phyloP scores from a whole-genome alignment of 1,140 invertebrate species.

The Lerema accius region DNA sequence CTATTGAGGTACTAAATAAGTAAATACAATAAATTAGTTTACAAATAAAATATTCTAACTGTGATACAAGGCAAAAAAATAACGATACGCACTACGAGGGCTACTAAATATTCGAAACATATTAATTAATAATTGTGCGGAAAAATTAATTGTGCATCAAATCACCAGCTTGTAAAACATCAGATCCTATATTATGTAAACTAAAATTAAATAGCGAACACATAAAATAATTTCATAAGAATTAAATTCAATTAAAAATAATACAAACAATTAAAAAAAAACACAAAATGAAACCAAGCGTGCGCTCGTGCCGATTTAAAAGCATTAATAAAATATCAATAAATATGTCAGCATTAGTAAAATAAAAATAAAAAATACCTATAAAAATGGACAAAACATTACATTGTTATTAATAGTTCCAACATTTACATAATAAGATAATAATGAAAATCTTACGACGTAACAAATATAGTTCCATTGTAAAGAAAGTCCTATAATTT shows the following conservation, averaged over 20 bases:
- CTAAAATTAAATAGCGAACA: conserved; percentile 19
- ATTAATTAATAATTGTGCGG: conserved; percentile 22
- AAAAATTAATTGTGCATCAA: conserved; percentile 29
- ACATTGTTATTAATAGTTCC: not conserved
- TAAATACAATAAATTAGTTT: conserved; percentile 11
- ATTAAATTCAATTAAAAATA: not conserved
- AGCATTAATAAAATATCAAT: conserved; percentile 7
- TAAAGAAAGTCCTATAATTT: not conserved
- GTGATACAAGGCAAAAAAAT: conserved; percentile 13
- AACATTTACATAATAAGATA: not conserved
- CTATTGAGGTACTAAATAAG: conserved; percentile 13
- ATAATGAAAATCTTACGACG: conserved; percentile 17
- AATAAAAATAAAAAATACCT: no score
- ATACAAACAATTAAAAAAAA: conserved; percentile 4
- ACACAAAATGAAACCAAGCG: conserved; percentile 3
- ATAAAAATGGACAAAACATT: not conserved
- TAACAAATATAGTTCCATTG: conserved; percentile 24
- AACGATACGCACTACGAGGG: conserved; percentile 10
- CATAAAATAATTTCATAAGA: conserved; percentile 14
- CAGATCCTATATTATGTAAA: conserved; percentile 5
- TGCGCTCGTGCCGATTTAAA: conserved; percentile 15
- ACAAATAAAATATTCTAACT: not conserved
- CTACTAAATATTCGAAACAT: conserved; percentile 13
- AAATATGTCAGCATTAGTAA: conserved; percentile 6
- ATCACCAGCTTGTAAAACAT: conserved; percentile 14